A percentile compares a stretch with the other conserved stretches of the same genome.
Conservation (phyloP, 2,888 invertebrate genomes). For the Myopa tessellatipennis region DNA sequence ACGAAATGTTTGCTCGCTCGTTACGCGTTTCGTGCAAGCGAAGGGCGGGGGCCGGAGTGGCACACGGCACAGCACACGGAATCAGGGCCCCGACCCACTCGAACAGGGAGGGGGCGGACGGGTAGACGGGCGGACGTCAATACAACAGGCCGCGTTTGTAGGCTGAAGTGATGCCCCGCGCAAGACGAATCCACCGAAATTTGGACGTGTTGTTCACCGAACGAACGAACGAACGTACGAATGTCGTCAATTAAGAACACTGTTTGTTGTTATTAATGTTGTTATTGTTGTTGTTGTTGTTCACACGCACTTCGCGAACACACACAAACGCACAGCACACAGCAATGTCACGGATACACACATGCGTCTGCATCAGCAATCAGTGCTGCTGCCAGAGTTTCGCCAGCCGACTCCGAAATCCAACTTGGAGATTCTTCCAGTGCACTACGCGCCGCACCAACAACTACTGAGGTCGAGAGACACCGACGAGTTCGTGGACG, state of each 20-base stretch:
- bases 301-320: slow-evolving; percentile 34
- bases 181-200: slow-evolving; percentile 4
- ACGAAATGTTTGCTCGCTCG: slow-evolving; percentile 34
- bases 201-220: slow-evolving; percentile 12
- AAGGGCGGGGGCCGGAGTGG: slow-evolving; percentile 25
- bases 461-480: slow-evolving; percentile 19
- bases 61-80: slow-evolving; percentile 14
- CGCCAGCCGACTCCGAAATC: slow-evolving; percentile 21
- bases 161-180: not conserved
- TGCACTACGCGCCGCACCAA: slow-evolving; percentile 32
- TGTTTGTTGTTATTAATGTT: slow-evolving; percentile 40
- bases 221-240: slow-evolving; percentile 30
- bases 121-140: not conserved
- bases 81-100: not conserved
- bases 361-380: slow-evolving; percentile 7
- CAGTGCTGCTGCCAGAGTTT: not conserved
- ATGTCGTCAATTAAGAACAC: slow-evolving; percentile 42
- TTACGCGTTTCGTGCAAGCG: slow-evolving; percentile 19
- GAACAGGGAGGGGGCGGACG: not conserved
- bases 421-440: slow-evolving; percentile 27
- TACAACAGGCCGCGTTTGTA: not conserved
- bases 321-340: slow-evolving; percentile 2
- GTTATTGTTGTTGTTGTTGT: slow-evolving; percentile 29
- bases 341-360: not conserved
- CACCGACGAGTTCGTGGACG: not conserved